Evolutionary conservation across 2,797 vertebrate genomes (phyloP).

Genomic region (Thalassophryne amazonica): DNA sequence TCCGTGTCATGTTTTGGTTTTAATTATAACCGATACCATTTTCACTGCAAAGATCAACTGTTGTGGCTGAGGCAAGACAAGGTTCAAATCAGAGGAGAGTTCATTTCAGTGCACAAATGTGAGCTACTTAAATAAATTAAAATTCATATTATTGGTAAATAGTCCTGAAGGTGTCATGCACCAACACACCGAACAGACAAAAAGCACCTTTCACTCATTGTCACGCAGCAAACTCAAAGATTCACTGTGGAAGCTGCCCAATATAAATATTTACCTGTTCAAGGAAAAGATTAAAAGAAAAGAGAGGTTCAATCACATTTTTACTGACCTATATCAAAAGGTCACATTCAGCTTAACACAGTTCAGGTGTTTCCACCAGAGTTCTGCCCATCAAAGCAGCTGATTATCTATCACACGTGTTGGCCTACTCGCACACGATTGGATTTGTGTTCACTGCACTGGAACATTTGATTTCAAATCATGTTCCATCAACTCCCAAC

Average conservation of each 20-base stretch:
- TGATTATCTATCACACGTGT: no score
- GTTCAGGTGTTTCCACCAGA: no score
- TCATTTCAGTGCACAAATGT: constrained; percentile 69
- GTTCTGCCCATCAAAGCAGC: no score
- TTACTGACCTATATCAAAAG: constrained; percentile 17
- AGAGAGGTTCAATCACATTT: constrained; percentile 5
- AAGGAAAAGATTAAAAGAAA: no score
- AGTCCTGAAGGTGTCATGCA: constrained; percentile 51
- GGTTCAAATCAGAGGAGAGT: constrained; percentile 32
- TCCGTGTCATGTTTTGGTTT: constrained; percentile 14
- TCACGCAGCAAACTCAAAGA: constrained; percentile 7
- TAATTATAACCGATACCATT: constrained; percentile 46
- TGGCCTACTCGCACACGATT: background rate
- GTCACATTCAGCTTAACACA: background rate
- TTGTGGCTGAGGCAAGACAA: constrained; percentile 49
- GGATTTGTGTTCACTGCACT: background rate
- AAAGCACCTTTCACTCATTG: constrained; percentile 23
- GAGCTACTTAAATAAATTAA: constrained; percentile 77
- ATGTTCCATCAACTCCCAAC: background rate
- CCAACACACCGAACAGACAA: constrained; percentile 19
- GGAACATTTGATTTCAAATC: background rate
- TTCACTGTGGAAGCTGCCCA: no score
- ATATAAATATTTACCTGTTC: no score
- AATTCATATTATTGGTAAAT: constrained; percentile 20
- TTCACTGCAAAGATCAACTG: constrained; percentile 61